Conservation (phyloP, 2,888 invertebrate species). For the Lomographa bimaculata region DNA sequence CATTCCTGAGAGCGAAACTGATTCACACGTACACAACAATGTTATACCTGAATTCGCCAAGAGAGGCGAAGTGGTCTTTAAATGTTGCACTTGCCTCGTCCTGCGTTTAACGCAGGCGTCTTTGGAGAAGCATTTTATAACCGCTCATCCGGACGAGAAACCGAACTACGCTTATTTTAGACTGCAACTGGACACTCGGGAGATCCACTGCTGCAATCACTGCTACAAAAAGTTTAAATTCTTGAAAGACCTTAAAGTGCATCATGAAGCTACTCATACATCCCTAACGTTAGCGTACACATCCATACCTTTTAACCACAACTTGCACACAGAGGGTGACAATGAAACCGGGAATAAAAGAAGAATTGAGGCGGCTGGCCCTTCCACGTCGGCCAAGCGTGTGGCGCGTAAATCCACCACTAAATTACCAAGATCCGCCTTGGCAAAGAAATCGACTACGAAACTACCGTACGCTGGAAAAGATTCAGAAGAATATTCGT, state of each 20-base stretch:
- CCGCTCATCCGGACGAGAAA: constrained; percentile 40
- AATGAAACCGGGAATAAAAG: constrained; percentile 20
- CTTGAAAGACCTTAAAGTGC: constrained; percentile 46
- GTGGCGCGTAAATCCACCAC: constrained; percentile 62
- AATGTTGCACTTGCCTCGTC: constrained; percentile 69
- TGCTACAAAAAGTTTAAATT: constrained; percentile 48
- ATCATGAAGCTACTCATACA: constrained; percentile 46
- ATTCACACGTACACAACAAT: constrained; percentile 48
- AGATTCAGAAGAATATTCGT: constrained; percentile 59
- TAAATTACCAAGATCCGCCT: constrained; percentile 49
- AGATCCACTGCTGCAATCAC: constrained; percentile 41
- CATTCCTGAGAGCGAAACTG: constrained; percentile 37
- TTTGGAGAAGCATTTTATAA: constrained; percentile 60
- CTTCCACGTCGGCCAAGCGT: constrained; percentile 36
- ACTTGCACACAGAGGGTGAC: constrained; percentile 25
- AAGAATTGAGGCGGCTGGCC: constrained; percentile 20
- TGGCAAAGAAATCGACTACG: constrained; percentile 80
- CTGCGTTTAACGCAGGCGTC: constrained; percentile 50
- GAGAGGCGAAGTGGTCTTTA: constrained; percentile 62
- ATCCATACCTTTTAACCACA: constrained; percentile 28
- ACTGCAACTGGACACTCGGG: constrained; percentile 39
- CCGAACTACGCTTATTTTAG: constrained; percentile 55
- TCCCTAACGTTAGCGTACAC: constrained; percentile 38
- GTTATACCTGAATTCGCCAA: constrained; percentile 48
- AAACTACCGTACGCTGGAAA: constrained; percentile 48